phyloP scores from a whole-genome alignment of 1,140 invertebrate species.

The Adelges cooleyi region DNA sequence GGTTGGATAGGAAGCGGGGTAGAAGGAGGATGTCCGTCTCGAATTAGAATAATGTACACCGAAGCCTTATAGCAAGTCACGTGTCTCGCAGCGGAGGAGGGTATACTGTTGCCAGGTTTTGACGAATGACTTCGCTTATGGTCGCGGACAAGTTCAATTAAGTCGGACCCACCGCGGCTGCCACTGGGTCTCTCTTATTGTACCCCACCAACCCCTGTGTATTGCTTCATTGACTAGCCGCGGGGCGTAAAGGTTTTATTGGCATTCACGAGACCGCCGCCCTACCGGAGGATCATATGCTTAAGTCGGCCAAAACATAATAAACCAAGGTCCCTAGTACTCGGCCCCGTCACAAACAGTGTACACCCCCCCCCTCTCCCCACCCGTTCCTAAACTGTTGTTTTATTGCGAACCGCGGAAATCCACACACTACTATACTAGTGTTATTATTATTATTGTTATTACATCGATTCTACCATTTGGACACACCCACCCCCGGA shows the following conservation, averaged over 20 bases:
- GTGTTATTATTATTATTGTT: not conserved
- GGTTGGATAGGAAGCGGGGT: not conserved
- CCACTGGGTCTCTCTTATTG: not conserved
- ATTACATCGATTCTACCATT: not conserved
- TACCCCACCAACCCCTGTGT: not conserved
- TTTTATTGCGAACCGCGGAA: constrained; percentile 31
- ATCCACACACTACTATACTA: constrained; percentile 26
- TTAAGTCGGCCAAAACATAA: constrained; percentile 21
- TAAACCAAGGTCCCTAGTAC: constrained; percentile 29
- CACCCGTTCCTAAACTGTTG: not conserved
- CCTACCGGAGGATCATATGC: not conserved
- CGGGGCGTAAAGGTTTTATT: constrained; percentile 16
- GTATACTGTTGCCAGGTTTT: not conserved
- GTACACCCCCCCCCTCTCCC: constrained; percentile 28
- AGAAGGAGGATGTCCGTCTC: not conserved
- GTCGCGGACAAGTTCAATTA: constrained; percentile 27
- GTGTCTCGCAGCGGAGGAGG: too few relatives aligned
- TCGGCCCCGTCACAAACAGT: constrained; percentile 18
- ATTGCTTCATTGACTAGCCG: not conserved
- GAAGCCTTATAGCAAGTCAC: not conserved
- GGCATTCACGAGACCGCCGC: not conserved
- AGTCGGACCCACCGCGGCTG: not conserved
- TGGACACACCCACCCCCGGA: not conserved
- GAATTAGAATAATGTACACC: not conserved
- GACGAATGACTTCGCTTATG: constrained; percentile 28